Conservation (phyloP, 2,888 invertebrate species). For the Eupithecia exiguata region DNA sequence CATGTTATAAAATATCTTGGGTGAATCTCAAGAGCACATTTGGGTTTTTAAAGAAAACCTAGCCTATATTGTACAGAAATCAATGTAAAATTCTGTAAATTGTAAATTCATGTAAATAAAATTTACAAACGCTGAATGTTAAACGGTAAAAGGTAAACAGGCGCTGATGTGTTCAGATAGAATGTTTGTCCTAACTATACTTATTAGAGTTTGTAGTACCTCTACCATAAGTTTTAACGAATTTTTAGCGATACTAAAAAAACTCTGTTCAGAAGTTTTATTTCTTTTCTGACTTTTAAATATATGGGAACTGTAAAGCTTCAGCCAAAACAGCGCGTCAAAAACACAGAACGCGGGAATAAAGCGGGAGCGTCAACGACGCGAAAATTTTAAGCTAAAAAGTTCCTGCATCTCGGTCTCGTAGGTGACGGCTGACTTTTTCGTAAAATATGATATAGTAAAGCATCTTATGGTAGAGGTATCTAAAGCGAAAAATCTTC, state of each 20-base stretch:
- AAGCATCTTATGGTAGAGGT: background rate
- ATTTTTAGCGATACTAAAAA: background rate
- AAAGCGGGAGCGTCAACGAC: no score
- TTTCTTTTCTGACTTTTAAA: background rate
- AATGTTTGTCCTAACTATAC: background rate
- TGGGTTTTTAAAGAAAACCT: background rate
- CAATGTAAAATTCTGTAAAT: constrained; percentile 10
- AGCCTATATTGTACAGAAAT: constrained; percentile 10
- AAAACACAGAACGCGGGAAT: no score
- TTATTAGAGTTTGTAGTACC: background rate
- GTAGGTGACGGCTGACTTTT: background rate
- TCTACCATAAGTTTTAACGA: background rate
- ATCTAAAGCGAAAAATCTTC: background rate
- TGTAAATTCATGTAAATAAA: constrained; percentile 18
- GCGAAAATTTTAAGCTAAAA: no score
- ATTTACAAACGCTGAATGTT: constrained; percentile 15
- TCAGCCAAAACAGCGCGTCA: no score
- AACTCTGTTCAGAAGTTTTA: background rate
- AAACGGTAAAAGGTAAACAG: no score
- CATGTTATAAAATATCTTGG: background rate
- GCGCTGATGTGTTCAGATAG: constrained; percentile 24
- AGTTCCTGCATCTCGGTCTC: no score
- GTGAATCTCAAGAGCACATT: background rate
- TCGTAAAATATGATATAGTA: background rate
- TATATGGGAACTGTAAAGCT: background rate